These are phyloP conservation scores for Diplolepis rosae DNA, from an alignment of 2,888 invertebrate species.

Conservation along the genomic window DNA sequence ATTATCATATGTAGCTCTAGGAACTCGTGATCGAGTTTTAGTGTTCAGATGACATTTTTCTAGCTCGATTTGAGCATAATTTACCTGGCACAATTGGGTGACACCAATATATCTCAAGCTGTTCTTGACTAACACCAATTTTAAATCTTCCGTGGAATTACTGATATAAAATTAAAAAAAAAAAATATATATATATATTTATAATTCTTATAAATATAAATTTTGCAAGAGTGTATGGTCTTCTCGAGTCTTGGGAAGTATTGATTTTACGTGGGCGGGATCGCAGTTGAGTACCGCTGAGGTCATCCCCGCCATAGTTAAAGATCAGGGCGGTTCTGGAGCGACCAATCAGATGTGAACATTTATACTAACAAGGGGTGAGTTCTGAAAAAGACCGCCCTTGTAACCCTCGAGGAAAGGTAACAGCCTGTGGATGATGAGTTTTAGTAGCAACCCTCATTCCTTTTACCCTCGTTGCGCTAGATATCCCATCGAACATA, in stretches of 20 bases:
- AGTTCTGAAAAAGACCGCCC: conserved; percentile 30
- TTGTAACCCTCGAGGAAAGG: conserved; percentile 34
- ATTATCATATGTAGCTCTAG: too few relatives aligned
- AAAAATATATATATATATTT: too few relatives aligned
- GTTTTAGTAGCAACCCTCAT: conserved; percentile 39
- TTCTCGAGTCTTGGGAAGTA: conserved; percentile 47
- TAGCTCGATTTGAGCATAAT: too few relatives aligned
- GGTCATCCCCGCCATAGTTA: conserved; percentile 52
- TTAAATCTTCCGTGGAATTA: too few relatives aligned
- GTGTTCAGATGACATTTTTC: too few relatives aligned
- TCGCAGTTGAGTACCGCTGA: conserved; percentile 48
- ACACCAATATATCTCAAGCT: too few relatives aligned
- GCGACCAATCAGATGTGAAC: conserved; percentile 47
- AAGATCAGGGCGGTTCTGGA: conserved; percentile 49
- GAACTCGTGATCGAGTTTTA: too few relatives aligned
- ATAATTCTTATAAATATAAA: too few relatives aligned
- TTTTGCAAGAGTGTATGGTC: too few relatives aligned
- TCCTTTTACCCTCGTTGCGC: conserved; percentile 5
- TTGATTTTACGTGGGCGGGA: conserved; percentile 51
- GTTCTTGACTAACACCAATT: too few relatives aligned
- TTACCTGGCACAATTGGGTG: too few relatives aligned
- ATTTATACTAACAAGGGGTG: conserved; percentile 38
- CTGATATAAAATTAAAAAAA: too few relatives aligned
- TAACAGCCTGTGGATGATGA: conserved; percentile 38
- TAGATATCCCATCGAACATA: conserved; percentile 30